Evolutionary conservation across 2,797 vertebrate genomes (phyloP).

Genomic region (Xyrichtys novacula): DNA sequence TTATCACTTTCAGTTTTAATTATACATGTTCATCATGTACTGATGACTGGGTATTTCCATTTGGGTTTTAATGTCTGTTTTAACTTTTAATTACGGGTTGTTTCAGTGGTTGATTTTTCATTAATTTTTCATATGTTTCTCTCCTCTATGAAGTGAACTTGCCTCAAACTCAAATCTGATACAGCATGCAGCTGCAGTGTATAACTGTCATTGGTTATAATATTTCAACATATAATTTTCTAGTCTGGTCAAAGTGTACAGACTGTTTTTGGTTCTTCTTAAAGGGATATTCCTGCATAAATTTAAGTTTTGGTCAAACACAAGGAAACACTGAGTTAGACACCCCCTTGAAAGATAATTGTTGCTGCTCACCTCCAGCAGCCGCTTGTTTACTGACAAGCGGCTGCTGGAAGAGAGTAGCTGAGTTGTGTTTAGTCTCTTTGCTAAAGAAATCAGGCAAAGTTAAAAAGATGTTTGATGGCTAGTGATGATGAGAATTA

Average conservation of each 20-base stretch:
- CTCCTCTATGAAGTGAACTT: background rate
- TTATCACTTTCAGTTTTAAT: constrained; percentile 15
- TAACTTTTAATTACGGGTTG: constrained; percentile 10
- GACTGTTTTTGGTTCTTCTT: background rate
- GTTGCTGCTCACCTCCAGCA: too few species aligned
- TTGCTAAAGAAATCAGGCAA: too few species aligned
- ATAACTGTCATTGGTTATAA: background rate
- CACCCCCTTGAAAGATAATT: too few species aligned
- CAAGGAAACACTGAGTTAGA: too few species aligned
- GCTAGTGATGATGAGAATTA: too few species aligned
- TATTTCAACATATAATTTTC: background rate
- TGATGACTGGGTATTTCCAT: constrained; percentile 2
- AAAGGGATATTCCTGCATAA: too few species aligned
- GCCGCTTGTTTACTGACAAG: too few species aligned
- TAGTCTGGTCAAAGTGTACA: background rate
- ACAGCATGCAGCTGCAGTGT: background rate
- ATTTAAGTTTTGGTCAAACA: too few species aligned
- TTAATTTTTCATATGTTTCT: background rate
- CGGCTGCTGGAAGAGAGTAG: too few species aligned
- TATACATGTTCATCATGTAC: constrained; percentile 19
- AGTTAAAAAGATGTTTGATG: too few species aligned
- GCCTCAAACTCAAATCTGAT: background rate
- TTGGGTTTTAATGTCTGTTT: constrained; percentile 20
- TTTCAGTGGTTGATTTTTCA: background rate
- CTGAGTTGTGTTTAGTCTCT: too few species aligned